Evolutionary conservation across 2,797 vertebrate genomes (phyloP), one percentile per base, ranked within the genome.

Genomic region (Rhodeus uyekii): DNA sequence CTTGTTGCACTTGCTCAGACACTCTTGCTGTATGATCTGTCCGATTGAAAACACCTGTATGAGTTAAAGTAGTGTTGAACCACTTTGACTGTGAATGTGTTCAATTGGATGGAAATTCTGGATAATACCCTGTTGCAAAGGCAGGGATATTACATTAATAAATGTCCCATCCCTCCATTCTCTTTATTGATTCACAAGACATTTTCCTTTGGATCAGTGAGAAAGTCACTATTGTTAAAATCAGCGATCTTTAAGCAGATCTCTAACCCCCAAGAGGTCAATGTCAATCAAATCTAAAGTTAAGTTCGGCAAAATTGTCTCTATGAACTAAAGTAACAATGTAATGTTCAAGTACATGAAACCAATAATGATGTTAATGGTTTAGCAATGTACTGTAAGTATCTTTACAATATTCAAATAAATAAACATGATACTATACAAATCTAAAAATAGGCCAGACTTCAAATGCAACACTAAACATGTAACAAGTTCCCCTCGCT

Each of bases 1-100:
- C n/a, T 29, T 50, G 79, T 74, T 81, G 74, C 69, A 74, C n/a
- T 29, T 18, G 42, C n/a, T 74, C 39, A 76, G 73, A 61, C 73
- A 63, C 55, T 32, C 38, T 63, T 16, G 16, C 39, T 76, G 29
- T 63, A 63, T 14, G 39, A 6, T 44, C 39, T 58, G 18, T 75
- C 8, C 14, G 73, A 61, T 1, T 1, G 36, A 61, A 42, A 61
- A 60, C 69, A 73, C 46, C 69, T 53, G 69, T 53, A 44, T 2
- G 16, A 24, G 73, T 32, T 61, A 44, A 76, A 76, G 38, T 61
- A 2, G 9, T 58, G 9, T 6, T 76, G n/a, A 74, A 38, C 13
- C 50, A 74, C 72, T 74, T 55, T 74, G 53, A 58, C 16, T 58
- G n/a, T 39, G 14, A 76, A 72, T 14, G 19, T 53, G 10, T 34